phyloP scores from a whole-genome alignment of 1,140 invertebrate genomes.

The Diprion similis region DNA sequence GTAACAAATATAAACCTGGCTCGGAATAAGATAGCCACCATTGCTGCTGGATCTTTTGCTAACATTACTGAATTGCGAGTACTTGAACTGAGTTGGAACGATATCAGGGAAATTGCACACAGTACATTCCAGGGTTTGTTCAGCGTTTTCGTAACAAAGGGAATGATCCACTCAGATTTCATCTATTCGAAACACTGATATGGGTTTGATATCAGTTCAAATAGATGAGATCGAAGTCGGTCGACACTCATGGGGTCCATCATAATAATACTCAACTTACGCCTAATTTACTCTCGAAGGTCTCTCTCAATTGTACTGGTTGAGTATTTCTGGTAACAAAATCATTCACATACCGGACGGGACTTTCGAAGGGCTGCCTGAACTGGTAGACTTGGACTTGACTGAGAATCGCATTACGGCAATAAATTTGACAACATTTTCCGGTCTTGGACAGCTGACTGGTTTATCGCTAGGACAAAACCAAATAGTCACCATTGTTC shows the following conservation, averaged over 20 bases:
- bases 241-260: no score
- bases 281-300: constrained; percentile 27
- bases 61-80: constrained; percentile 12
- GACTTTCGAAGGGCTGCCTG: constrained; percentile 25
- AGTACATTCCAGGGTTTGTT: constrained; percentile 23
- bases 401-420: constrained; percentile 24
- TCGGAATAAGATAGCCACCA: constrained; percentile 28
- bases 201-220: no score
- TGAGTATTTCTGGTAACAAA: constrained; percentile 26
- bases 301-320: constrained; percentile 8
- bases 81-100: constrained; percentile 28
- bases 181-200: no score
- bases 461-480: constrained; percentile 32
- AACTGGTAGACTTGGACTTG: constrained; percentile 22
- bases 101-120: neutral
- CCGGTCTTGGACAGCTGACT: constrained; percentile 8
- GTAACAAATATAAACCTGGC: no score
- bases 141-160: no score
- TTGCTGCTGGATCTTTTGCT: constrained; percentile 22
- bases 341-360: constrained; percentile 27
- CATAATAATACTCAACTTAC: no score
- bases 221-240: no score
- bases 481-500: constrained; percentile 21
- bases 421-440: constrained; percentile 16
- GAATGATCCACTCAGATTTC: no score